Evolutionary conservation across 1,140 invertebrate genomes (phyloP).

Genomic region (Sitobion miscanthi): DNA sequence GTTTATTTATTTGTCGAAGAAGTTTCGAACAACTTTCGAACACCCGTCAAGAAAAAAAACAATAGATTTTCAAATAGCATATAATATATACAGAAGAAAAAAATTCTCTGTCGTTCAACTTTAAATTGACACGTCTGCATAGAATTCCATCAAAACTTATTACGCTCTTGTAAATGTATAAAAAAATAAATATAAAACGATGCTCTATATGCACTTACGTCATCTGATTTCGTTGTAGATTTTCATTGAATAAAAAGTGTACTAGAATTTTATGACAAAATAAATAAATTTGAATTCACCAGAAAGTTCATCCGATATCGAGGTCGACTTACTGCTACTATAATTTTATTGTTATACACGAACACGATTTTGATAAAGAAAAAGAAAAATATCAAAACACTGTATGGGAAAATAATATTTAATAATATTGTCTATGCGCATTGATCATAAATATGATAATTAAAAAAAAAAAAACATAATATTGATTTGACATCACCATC

Average conservation of each 20-base stretch:
- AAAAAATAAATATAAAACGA: background rate
- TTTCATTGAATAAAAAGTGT: background rate
- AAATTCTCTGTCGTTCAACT: background rate
- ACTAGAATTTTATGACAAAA: background rate
- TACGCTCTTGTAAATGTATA: background rate
- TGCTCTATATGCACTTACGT: background rate
- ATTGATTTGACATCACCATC: background rate
- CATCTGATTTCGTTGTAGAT: background rate
- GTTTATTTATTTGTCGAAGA: background rate
- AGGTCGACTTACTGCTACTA: background rate
- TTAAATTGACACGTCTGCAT: background rate
- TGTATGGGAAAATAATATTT: background rate
- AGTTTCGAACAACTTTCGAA: background rate
- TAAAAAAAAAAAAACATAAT: background rate
- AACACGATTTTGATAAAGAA: background rate
- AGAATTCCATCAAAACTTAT: conserved; percentile 21
- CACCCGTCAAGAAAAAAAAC: background rate
- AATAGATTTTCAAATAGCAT: background rate
- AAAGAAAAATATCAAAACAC: background rate
- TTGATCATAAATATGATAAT: background rate
- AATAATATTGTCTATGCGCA: background rate
- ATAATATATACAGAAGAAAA: background rate
- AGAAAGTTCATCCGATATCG: background rate
- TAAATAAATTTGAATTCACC: background rate
- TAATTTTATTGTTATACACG: background rate